Conservation (phyloP, 2,113 vertebrate genomes). For the Microtus pennsylvanicus region DNA sequence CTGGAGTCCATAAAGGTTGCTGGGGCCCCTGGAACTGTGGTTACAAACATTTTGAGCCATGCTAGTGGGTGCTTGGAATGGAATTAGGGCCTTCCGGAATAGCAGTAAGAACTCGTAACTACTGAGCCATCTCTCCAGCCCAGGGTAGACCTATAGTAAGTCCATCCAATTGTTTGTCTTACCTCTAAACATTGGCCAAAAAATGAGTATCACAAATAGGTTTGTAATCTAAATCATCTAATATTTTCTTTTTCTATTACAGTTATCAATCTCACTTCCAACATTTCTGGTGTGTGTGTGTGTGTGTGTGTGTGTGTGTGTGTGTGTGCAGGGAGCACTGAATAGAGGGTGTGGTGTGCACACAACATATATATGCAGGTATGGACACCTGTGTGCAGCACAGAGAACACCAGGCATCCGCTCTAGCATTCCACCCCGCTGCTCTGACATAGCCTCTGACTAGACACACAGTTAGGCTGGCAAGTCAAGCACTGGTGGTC, state of each 20-base stretch:
- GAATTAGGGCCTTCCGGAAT: not conserved
- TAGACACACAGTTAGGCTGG: not conserved
- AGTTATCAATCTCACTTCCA: not conserved
- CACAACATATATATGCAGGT: not conserved
- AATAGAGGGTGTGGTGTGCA: not conserved
- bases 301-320: not conserved
- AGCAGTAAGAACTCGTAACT: not conserved
- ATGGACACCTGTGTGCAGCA: not conserved
- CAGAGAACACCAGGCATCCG: not conserved
- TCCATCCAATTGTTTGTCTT: not conserved
- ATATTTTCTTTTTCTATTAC: constrained; percentile 10
- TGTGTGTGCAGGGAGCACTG: not conserved
- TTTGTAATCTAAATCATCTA: not conserved
- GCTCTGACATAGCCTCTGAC: not conserved
- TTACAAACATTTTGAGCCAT: not conserved
- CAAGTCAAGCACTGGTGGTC: not conserved
- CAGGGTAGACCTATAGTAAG: not conserved
- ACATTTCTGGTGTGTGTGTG: not conserved
- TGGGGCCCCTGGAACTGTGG: not conserved
- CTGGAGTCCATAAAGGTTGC: not conserved
- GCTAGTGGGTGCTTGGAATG: not conserved
- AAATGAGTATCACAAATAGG: constrained; percentile 28
- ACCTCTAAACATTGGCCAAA: not conserved
- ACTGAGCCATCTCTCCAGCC: not conserved
- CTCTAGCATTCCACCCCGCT: too few species aligned